Base-by-base conservation (phyloP, 2,113 vertebrate genomes). In the Rhinichthys klamathensis region DNA sequence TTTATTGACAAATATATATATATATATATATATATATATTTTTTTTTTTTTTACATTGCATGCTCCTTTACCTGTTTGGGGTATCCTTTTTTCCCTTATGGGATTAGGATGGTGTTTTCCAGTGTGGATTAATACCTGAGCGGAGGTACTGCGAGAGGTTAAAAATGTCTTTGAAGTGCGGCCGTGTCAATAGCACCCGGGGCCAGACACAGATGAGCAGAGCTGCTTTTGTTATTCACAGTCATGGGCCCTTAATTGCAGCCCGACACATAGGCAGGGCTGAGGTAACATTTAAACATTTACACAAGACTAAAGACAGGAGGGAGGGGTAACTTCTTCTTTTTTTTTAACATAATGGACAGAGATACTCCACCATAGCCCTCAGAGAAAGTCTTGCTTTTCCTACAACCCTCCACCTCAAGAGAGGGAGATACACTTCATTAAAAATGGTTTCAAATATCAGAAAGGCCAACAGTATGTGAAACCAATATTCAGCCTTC, bases 41-140 rank as follows among this genome's bases (percentile, higher is more conserved):
- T n/a, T n/a, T n/a, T n/a, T n/a, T n/a, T n/a, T n/a, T n/a, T n/a
- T n/a, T n/a, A n/a, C 18, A 44, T n/a, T 46, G 38, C 87, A 82
- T 63, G 80, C 69, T 80, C 3, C 67, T 69, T 23, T 16, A 46
- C 58, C 72, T 84, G 73, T 78, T 51, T 81, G 12, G 10, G 51
- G 38, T 60, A 72, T 72, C 46, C 44, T 76, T 27, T 85, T 69
- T 85, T 58, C 86, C 84, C 75, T 79, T 88, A 81, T 90, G 67
- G 83, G 93, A 92, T 93, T 94, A 92, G 90, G 89, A 92, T 92
- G 94, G 92, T 94, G 91, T 93, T 93, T 94, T 95, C 92, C 93
- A 93, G 90, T 94, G 93, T 94, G 93, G 93, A 95, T 95, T 94
- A 94, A 92, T 93, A 94, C 93, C 92, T 95, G 92, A 94, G 93